Evolutionary conservation across 2,888 invertebrate species (phyloP).

Genomic region (Dromius quadrimaculatus): DNA sequence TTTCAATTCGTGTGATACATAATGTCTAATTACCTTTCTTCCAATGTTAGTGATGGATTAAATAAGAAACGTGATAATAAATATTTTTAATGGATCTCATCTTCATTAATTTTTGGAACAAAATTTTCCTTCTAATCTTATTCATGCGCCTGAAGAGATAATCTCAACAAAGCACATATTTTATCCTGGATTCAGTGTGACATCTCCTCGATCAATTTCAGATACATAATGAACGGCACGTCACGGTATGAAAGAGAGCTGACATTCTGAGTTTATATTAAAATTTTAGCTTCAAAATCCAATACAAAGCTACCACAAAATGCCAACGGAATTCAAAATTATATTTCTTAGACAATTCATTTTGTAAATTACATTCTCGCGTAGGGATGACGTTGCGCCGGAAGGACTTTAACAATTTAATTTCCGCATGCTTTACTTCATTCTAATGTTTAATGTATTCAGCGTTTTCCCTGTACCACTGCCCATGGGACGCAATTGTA

Average conservation of each 20-base stretch:
- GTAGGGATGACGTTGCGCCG: slow-evolving; percentile 5
- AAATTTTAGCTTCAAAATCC: slow-evolving; percentile 1
- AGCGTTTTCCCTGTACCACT: neutral
- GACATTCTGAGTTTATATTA: slow-evolving; percentile 9
- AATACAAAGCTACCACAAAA: neutral
- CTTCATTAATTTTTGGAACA: too few species aligned
- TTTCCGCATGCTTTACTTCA: slow-evolving; percentile 43
- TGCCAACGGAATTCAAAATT: neutral
- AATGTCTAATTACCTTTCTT: too few species aligned
- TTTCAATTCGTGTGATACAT: too few species aligned
- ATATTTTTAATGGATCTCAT: too few species aligned
- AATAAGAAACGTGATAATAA: too few species aligned
- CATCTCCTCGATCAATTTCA: neutral
- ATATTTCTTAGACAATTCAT: neutral
- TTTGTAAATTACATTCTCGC: neutral
- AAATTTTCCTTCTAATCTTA: too few species aligned
- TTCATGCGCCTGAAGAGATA: too few species aligned
- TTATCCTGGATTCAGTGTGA: neutral
- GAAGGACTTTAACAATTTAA: slow-evolving; percentile 50
- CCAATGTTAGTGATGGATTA: too few species aligned
- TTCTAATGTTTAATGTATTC: slow-evolving; percentile 48
- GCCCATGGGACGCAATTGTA: slow-evolving; percentile 32
- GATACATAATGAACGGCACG: neutral
- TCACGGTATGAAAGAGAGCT: slow-evolving; percentile 3
- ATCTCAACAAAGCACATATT: neutral